These are phyloP conservation scores for Desmophyllum pertusum DNA, from an alignment of 92 coral and sea anemone species.

Conservation along the genomic window DNA sequence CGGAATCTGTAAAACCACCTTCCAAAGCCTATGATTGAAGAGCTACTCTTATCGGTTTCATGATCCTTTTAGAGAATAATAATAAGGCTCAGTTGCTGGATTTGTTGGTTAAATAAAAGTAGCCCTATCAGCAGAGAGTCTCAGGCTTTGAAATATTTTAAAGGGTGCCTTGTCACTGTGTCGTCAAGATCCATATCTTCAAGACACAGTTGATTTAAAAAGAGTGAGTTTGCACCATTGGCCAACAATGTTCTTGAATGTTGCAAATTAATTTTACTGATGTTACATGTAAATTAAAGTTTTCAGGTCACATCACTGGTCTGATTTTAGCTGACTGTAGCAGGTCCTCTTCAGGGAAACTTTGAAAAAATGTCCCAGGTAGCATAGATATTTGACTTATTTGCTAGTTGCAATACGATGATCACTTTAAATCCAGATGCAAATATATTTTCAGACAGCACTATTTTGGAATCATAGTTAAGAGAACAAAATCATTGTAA, in stretches of 20 bases:
- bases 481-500: neutral
- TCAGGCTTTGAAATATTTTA: no score
- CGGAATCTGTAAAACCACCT: neutral
- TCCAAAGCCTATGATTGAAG: neutral
- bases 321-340: neutral
- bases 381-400: neutral
- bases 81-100: no score
- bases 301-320: neutral
- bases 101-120: no score
- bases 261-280: neutral
- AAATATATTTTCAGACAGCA: neutral
- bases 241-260: neutral
- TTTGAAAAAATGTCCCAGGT: neutral
- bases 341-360: neutral
- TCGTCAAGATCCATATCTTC: neutral
- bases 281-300: neutral
- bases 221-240: neutral
- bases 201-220: neutral
- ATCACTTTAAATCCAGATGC: neutral
- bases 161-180: neutral
- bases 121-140: no score
- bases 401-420: neutral
- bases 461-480: neutral
- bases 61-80: no score
- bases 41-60: no score